Percentiles rank a stretch among this genome's conserved stretches.
Conservation (phyloP, 1,140 invertebrate genomes). For the Globodera rostochiensis region DNA sequence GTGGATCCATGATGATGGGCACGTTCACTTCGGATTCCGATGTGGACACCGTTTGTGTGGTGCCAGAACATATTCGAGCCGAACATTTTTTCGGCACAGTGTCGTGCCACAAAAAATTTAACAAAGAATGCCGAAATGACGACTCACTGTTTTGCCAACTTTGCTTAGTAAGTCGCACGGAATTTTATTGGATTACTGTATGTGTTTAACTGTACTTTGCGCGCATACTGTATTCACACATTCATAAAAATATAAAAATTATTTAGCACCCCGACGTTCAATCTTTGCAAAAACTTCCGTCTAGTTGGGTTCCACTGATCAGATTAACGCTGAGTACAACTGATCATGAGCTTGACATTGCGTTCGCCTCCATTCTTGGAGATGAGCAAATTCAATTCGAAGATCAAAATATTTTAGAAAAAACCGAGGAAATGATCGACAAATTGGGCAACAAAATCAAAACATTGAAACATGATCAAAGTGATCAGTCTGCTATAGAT, state of each 20-base stretch:
- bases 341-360: neutral
- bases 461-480: neutral
- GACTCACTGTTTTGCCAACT: neutral
- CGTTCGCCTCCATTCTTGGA: neutral
- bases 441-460: neutral
- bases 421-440: neutral
- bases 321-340: neutral
- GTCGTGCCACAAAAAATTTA: neutral
- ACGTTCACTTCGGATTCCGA: neutral
- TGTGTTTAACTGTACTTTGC: too few species aligned
- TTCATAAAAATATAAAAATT: neutral
- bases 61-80: neutral
- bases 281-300: neutral
- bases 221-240: too few species aligned
- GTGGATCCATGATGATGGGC: neutral
- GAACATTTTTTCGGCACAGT: neutral
- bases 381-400: neutral
- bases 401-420: neutral
- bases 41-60: neutral
- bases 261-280: neutral
- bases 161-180: neutral
- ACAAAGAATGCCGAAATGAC: neutral
- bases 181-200: too few species aligned
- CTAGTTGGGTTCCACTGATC: neutral
- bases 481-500: neutral